Evolutionary conservation across 2,797 vertebrate species (phyloP), one percentile per base, ranked within the genome.

Genomic region (Chanos chanos): DNA sequence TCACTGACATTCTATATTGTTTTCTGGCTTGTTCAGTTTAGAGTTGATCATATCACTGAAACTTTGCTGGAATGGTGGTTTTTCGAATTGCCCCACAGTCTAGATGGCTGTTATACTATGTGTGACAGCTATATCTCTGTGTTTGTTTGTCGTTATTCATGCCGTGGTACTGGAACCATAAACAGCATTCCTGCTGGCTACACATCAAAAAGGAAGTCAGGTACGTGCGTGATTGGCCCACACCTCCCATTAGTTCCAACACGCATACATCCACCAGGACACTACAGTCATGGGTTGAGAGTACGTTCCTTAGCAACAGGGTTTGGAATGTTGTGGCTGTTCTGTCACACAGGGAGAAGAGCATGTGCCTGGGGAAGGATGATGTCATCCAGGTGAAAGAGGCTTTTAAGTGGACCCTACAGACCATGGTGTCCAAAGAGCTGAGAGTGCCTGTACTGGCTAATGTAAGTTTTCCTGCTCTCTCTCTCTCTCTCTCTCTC

Each of bases 321-420:
- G n/a, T n/a, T 48, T 45, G 16, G 3, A 44, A 34, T 27, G 31
- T 28, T 5, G 9, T 8, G 1, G n/a, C 31, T 7, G 9, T 15
- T 28, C 5, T 33, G 8, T 24, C 36, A 0, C 10, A 16, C 74
- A 91, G 89, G 57, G 81, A 85, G 55, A 91, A 90, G 61, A 80
- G 75, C 45, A 59, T 87, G 71, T 82, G 82, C 4, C 79, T 92
- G 48, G 86, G 82, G 60, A 95, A 93, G 75, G 90, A 93, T 31
- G 93, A 95, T 61, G 73, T 93, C 43, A 63, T 97, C 69, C 86
- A 92, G 76, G 89, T 99, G 75, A 99, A 99, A 79, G 96, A 99
- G 75, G 95, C 92, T 40, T 98, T 93, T 77, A 99, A 98, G 64
- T 98, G 95, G 94, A 86, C 81, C 27, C 66, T 89, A 66, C 88